Evolutionary conservation across 2,113 vertebrate genomes (phyloP).

Genomic region (Elaphurus davidianus): DNA sequence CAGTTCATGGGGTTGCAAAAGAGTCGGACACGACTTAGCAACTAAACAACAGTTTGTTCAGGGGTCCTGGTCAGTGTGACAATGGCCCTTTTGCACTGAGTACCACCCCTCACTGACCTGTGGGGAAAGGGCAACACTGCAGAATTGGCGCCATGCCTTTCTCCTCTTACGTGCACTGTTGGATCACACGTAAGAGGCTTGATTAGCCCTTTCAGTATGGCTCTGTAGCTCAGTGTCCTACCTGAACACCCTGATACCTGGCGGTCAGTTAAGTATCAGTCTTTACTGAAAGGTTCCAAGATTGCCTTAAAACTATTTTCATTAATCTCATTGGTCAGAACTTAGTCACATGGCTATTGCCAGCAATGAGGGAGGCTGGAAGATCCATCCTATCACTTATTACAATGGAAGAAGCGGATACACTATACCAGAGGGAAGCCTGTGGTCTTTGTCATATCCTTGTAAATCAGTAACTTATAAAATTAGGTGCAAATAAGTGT

Average conservation of each 20-base stretch:
- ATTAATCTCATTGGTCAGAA: background rate
- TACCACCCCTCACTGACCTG: background rate
- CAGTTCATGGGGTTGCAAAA: background rate
- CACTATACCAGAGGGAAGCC: background rate
- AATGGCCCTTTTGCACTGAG: no score
- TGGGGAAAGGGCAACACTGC: background rate
- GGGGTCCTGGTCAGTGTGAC: background rate
- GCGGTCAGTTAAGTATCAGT: background rate
- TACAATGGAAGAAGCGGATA: background rate
- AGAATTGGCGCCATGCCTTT: background rate
- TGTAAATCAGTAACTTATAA: background rate
- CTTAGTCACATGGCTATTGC: background rate
- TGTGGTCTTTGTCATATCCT: background rate
- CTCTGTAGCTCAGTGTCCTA: background rate
- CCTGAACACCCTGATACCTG: background rate
- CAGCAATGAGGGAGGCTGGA: background rate
- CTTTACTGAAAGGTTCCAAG: background rate
- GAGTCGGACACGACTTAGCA: fast-evolving
- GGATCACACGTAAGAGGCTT: background rate
- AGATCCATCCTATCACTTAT: background rate
- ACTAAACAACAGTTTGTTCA: background rate
- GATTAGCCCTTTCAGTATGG: background rate
- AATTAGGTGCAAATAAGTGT: background rate
- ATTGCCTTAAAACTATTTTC: background rate
- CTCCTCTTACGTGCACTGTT: background rate